Percentiles rank a stretch among this genome's conserved stretches.
Evolutionary conservation across 2,113 vertebrate species (phyloP).

Genomic region (Semnopithecus entellus): DNA sequence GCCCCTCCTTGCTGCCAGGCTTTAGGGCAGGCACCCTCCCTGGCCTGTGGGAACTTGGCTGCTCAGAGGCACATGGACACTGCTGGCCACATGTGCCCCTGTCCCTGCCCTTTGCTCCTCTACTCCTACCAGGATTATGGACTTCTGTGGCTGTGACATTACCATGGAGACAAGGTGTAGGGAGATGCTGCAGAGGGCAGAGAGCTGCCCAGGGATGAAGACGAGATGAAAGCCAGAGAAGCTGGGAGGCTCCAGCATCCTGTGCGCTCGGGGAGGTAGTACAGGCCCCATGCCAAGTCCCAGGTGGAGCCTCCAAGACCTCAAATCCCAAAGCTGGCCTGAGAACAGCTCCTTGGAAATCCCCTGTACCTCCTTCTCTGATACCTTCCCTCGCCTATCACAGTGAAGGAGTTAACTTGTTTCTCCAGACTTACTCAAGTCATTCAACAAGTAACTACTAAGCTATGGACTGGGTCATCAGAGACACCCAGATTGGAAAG

Average conservation of each 20-base stretch:
- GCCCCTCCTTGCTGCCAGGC: neutral
- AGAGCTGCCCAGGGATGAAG: neutral
- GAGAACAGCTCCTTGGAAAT: neutral
- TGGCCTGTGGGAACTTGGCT: neutral
- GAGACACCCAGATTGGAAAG: neutral
- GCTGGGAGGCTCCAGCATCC: neutral
- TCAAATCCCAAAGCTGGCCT: neutral
- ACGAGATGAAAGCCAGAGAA: neutral
- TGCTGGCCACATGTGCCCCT: neutral
- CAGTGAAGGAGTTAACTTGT: neutral
- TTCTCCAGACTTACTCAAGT: neutral
- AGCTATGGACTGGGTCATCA: neutral
- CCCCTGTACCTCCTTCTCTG: rapidly evolving
- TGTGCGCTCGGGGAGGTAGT: neutral
- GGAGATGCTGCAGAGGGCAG: neutral
- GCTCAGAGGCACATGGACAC: neutral
- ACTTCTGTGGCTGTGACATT: conserved; percentile 4
- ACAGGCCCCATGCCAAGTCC: neutral
- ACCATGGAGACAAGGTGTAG: conserved; percentile 33
- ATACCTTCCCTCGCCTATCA: neutral
- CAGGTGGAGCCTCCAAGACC: neutral
- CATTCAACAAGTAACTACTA: neutral
- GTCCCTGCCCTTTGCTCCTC: conserved; percentile 21
- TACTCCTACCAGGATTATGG: neutral
- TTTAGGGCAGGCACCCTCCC: neutral